These are phyloP conservation scores for Clitarchus hookeri DNA, from an alignment of 2,888 invertebrate species.

Conservation along the genomic window DNA sequence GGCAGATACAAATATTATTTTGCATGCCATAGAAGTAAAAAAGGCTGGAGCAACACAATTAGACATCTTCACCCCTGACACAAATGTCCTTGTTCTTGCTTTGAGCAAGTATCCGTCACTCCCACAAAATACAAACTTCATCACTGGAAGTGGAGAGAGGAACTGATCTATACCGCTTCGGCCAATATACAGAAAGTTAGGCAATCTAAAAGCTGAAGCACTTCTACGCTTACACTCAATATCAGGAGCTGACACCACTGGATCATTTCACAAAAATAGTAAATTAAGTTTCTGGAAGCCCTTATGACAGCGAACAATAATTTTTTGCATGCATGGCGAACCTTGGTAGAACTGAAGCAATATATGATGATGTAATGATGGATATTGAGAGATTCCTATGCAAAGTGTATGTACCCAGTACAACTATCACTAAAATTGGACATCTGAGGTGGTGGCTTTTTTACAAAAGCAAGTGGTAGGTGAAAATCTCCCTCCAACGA, in stretches of 20 bases:
- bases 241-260: too few species aligned
- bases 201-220: neutral
- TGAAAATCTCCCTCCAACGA: conserved; percentile 15
- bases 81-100: neutral
- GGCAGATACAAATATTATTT: too few species aligned
- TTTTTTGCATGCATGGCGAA: neutral
- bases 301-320: neutral
- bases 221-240: neutral
- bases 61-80: neutral
- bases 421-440: neutral
- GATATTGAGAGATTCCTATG: neutral
- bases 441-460: neutral
- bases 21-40: too few species aligned
- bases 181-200: neutral
- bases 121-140: neutral
- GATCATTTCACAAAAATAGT: neutral
- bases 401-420: neutral
- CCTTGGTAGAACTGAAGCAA: neutral
- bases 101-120: neutral
- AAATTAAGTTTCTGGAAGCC: neutral
- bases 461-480: conserved; percentile 15
- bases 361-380: neutral
- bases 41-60: too few species aligned
- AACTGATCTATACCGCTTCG: neutral
- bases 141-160: too few species aligned